Percentiles rank a stretch among this genome's conserved stretches.
Evolutionary conservation across 2,888 invertebrate species (phyloP).

Genomic region (Brachypalpus laphriformis): DNA sequence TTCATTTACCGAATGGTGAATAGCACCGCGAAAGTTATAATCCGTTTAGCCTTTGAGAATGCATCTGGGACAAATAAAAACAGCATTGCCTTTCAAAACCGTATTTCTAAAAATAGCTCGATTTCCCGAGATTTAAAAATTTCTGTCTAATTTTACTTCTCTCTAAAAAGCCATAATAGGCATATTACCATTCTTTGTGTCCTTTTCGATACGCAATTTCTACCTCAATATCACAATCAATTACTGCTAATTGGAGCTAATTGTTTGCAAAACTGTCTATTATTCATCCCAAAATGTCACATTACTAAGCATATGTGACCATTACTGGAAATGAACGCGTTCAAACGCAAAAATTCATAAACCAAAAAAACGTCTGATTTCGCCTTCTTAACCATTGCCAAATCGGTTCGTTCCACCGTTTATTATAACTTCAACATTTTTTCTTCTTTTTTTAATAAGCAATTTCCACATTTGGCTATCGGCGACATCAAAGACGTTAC

Average conservation of each 20-base stretch:
- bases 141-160: background rate
- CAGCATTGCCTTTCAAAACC: too few species aligned
- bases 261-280: constrained; percentile 3
- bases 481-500: constrained; percentile 18
- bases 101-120: too few species aligned
- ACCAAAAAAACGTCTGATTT: background rate
- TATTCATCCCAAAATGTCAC: background rate
- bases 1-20: too few species aligned
- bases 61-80: too few species aligned
- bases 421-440: background rate
- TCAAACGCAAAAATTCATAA: background rate
- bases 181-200: background rate
- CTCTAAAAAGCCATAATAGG: background rate
- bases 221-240: background rate
- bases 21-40: background rate
- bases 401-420: constrained; percentile 21
- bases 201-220: constrained; percentile 6
- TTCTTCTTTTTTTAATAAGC: background rate
- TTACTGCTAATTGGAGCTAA: constrained; percentile 35
- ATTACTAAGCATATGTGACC: too few species aligned
- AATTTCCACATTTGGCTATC: constrained; percentile 8
- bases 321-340: too few species aligned
- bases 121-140: too few species aligned
- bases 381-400: constrained; percentile 1
- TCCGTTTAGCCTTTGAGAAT: too few species aligned